Conservation (phyloP, 2,797 vertebrate species). For the Karalla daura region DNA sequence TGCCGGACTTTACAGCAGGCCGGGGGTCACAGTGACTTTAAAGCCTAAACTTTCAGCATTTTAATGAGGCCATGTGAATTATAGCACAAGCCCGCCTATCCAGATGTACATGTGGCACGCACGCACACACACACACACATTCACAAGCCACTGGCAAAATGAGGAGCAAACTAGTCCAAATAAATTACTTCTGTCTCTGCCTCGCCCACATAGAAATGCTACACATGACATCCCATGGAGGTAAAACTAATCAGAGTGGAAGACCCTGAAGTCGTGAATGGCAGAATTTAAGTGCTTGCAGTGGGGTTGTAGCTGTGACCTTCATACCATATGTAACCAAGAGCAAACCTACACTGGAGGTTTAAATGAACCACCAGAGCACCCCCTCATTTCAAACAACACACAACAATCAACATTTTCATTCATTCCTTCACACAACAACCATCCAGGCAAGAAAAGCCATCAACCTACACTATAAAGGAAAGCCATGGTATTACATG, state of each 20-base stretch:
- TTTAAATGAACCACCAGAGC: constrained; percentile 46
- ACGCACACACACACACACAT: constrained; percentile 1
- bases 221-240: constrained; percentile 39
- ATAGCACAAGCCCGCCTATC: constrained; percentile 41
- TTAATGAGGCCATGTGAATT: constrained; percentile 80
- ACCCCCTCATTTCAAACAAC: constrained; percentile 32
- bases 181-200: background rate
- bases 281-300: constrained; percentile 39
- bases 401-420: constrained; percentile 8
- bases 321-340: constrained; percentile 69
- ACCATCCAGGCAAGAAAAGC: constrained; percentile 45
- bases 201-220: background rate
- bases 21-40: constrained; percentile 77
- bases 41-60: constrained; percentile 76
- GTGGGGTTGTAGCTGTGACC: constrained; percentile 60
- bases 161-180: constrained; percentile 21
- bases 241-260: constrained; percentile 74
- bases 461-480: constrained; percentile 53
- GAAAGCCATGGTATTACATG: constrained; percentile 51
- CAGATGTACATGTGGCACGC: constrained; percentile 43
- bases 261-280: constrained; percentile 62
- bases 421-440: constrained; percentile 57
- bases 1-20: constrained; percentile 47
- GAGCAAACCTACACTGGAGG: constrained; percentile 41
- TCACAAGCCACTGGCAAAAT: background rate